phyloP scores from a whole-genome alignment of 37 sponge, comb jelly and placozoan genomes.

The Petrosia ficiformis region DNA sequence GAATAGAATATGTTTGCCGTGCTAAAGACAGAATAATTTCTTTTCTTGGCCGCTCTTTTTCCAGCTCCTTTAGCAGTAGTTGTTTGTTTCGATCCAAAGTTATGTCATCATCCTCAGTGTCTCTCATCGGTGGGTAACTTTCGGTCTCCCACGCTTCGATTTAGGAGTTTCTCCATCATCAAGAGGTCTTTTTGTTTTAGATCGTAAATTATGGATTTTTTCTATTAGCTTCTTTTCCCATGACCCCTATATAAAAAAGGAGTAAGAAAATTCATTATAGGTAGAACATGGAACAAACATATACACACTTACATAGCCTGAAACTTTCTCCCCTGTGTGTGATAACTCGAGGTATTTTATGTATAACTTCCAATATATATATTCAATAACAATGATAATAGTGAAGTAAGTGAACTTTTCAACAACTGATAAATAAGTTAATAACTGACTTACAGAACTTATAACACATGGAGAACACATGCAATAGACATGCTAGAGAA shows the following conservation, averaged over 20 bases:
- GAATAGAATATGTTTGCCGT: slow-evolving; percentile 2
- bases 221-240: slow-evolving; percentile 46
- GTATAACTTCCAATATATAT: too few relatives aligned
- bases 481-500: too few relatives aligned
- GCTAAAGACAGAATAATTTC: slow-evolving; percentile 2
- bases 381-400: too few relatives aligned
- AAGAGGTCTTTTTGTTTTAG: slow-evolving; percentile 14
- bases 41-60: slow-evolving; percentile 14
- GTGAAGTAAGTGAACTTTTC: too few relatives aligned
- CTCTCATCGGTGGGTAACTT: slow-evolving; percentile 24
- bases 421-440: too few relatives aligned
- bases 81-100: not conserved
- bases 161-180: slow-evolving; percentile 11
- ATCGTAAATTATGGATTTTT: slow-evolving; percentile 24
- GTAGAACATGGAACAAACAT: too few relatives aligned
- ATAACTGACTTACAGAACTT: too few relatives aligned
- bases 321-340: slow-evolving; percentile 19
- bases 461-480: too few relatives aligned
- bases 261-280: slow-evolving; percentile 4
- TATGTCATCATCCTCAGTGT: slow-evolving; percentile 5
- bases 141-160: slow-evolving; percentile 27
- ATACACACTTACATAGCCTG: slow-evolving; percentile 33
- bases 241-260: slow-evolving; percentile 22
- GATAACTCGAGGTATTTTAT: too few relatives aligned
- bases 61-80: slow-evolving; percentile 13